Evolutionary conservation across 2,888 invertebrate genomes (phyloP), one percentile per base, ranked within the genome.

Genomic region (Steinernema scapterisci): DNA sequence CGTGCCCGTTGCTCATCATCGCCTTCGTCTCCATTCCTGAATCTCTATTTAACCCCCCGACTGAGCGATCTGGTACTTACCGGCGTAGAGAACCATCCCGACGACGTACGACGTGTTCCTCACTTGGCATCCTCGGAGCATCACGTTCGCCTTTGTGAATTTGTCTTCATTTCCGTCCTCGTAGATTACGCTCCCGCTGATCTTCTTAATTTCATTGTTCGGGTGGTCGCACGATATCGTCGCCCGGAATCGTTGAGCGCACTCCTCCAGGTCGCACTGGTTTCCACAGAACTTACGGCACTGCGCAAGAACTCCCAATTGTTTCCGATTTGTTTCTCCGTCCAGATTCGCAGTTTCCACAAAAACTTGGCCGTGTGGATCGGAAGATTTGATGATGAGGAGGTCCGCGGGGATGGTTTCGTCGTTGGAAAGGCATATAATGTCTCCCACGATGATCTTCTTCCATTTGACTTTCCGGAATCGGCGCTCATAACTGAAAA

Each of bases 41-140:
- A 88, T 19, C 73, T 7, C 38, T 9, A 38, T 6, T 3, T 38
- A 38, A 38, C 3, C 3, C n/a, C n/a, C n/a, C n/a, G n/a, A n/a
- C n/a, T n/a, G n/a, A n/a, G n/a, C n/a, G 19, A 73, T 6, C 0
- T n/a, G 38, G n/a, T 9, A 70, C 86, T 87, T 87, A 92, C 92
- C 93, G 80, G 95, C 95, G 90, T 97, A 97, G 73, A 97, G 93
- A 71, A 97, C 95, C 87, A 97, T 93, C 75, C 97, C 97, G 88
- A 97, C 97, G 51, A 97, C 92, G 88, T 92, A 97, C 89, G 96
- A 95, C 11, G 97, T 97, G 89, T 97, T 97, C 90, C 96, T 95
- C 83, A 97, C 91, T 81, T 93, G 91, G 89, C 96, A 97, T 88
- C 96, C 97, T 86, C 97, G 91, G 78, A 97, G 91, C 82, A 97